These are phyloP conservation scores for Otolemur crassicaudatus DNA, from an alignment of 2,797 vertebrate genomes.

Conservation along the genomic window DNA sequence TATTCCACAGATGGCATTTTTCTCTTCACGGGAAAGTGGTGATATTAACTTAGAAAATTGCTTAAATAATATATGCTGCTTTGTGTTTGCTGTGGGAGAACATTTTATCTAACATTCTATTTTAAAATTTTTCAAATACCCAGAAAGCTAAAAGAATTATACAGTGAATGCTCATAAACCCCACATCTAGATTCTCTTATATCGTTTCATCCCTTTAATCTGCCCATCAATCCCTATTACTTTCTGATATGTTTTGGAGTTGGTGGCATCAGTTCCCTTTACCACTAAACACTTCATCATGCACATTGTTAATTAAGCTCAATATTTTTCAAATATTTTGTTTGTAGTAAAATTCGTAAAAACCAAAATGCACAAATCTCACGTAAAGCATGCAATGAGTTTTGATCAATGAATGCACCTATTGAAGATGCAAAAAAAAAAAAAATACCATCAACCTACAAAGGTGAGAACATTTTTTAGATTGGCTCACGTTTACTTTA, in stretches of 20 bases:
- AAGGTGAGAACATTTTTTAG: background rate
- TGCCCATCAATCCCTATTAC: background rate
- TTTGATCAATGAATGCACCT: background rate
- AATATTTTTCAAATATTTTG: background rate
- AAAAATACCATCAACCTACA: background rate
- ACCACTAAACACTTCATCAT: background rate
- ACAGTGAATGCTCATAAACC: background rate
- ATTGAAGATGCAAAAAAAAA: background rate
- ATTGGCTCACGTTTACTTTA: background rate
- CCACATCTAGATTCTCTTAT: background rate
- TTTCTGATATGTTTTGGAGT: constrained; percentile 26
- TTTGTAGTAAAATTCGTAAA: background rate
- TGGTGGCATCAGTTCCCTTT: background rate
- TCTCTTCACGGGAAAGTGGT: constrained; percentile 24
- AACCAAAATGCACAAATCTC: background rate
- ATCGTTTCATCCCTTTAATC: background rate
- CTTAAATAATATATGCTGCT: constrained; percentile 18
- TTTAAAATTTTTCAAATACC: constrained; percentile 23
- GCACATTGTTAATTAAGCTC: background rate
- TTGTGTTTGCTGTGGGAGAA: background rate
- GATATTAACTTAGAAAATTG: constrained; percentile 40
- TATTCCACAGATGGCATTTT: constrained; percentile 22
- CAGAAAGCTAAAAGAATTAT: constrained; percentile 2
- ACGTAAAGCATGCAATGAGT: background rate
- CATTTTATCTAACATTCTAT: constrained; percentile 34